A percentile compares a stretch with the other conserved stretches of the same genome.
Conservation (phyloP, 2,797 vertebrate genomes). For the Podargus strigoides region DNA sequence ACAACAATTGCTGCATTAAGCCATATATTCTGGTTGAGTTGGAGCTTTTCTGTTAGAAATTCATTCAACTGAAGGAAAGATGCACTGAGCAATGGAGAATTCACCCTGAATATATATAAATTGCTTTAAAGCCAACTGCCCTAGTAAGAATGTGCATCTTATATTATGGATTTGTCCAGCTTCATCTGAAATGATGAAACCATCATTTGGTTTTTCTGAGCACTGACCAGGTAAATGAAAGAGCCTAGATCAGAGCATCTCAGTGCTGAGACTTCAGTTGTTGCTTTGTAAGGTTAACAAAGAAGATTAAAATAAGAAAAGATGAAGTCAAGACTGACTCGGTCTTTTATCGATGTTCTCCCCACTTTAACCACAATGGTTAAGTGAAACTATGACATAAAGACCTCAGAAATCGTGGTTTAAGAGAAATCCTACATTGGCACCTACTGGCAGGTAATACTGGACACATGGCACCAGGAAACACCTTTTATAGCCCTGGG, state of each 20-base stretch:
- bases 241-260: not conserved
- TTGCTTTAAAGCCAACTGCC: not conserved
- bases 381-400: not conserved
- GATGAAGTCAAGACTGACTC: not conserved
- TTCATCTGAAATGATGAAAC: too few relatives aligned
- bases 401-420: not conserved
- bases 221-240: not conserved
- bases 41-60: not conserved
- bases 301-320: not conserved
- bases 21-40: not conserved
- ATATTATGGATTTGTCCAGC: not conserved
- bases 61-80: not conserved
- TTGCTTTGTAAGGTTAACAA: not conserved
- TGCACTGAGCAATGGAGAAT: not conserved
- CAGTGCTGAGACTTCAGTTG: not conserved
- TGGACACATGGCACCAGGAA: not conserved
- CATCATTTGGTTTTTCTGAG: not conserved
- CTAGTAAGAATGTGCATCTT: not conserved
- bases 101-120: not conserved
- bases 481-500: not conserved
- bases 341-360: not conserved
- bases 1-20: not conserved
- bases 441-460: not conserved
- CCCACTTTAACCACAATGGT: not conserved
- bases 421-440: not conserved